Base-by-base conservation (phyloP, 2,797 vertebrate species). In the Dendrocincla fuliginosa region DNA sequence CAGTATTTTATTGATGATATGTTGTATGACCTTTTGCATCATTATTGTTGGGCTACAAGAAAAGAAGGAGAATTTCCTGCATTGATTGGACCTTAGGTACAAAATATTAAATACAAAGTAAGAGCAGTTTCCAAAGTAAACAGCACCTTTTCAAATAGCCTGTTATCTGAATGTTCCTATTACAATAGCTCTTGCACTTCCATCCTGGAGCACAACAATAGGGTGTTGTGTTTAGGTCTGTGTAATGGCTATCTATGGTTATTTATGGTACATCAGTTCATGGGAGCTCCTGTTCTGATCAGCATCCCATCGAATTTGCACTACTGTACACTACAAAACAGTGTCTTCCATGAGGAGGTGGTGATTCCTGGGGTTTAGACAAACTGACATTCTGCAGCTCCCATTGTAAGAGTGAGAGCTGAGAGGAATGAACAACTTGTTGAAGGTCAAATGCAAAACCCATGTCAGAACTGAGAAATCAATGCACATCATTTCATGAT, bases 21-120 rank as follows among this genome's bases (percentile, higher is more conserved):
- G 76, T 59, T 61, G 59, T 35, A 70, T 91, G 93, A 96, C 94
- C 95, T 96, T 96, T 94, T 82, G 74, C 63, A 74, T 88, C 83
- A 37, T 94, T 90, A 61, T 44, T 80, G 83, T 53, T 89, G 83
- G 84, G 68, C 53, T 82, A 84, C 1, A 4, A 80, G 89, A 86
- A 67, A 8, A 79, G 68, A 70, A 91, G 39, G 60, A 96, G 41
- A 65, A 86, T 87, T 91, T 95, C 44, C 64, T 80, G 56, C 70
- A 71, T 69, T 84, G 73, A 89, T 89, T 96, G 91, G 71, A 82
- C 67, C 27, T 56, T 24, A 90, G 52, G 25, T 69, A 77, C 46
- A 64, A 94, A 90, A 64, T 20, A 65, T 50, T 89, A 88, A 93
- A 91, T 50, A 93, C 27, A 80, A 94, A 82, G 56, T 70, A 74